Evolutionary conservation across 2,888 invertebrate species (phyloP), one percentile per base, ranked within the genome.

Genomic region (Venusia cambrica): DNA sequence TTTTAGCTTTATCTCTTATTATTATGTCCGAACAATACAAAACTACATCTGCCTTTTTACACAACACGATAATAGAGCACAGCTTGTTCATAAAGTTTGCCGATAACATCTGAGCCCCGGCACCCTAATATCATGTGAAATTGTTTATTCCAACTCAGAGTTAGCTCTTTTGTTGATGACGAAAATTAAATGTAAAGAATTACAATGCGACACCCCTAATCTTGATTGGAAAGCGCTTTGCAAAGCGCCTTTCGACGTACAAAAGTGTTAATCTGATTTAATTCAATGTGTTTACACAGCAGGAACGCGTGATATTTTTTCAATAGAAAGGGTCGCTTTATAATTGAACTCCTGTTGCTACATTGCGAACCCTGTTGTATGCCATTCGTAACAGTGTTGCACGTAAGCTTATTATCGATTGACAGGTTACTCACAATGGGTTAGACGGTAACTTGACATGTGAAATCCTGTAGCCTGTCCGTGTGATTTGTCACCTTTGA

Each of bases 201-300:
- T 74, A 77, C 75, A 70, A 62, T 71, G 73, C 73, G 66, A 74
- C 70, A 70, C 79, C 73, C 65, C 81, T 76, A 78, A 85, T 84
- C 85, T 80, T 75, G 83, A 84, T 84, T 73, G 68, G 63, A 71
- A 69, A 66, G 64, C 65, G 68, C 62, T 73, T 32, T 62, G 76
- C 75, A 79, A 78, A 77, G 73, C 71, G 55, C 53, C 61, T 64
- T 49, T 65, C 69, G 68, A 65, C 66, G 66, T 75, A 76, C 29
- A 25, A 38, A 34, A 84, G 84, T 83, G 85, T 83, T 84, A 85
- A 87, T 85, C 85, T 78, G 83, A 84, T 84, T 80, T 77, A 70
- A 74, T 73, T 68, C 73, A 79, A 78, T 83, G 77, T 79, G 68
- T 74, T 69, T 67, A 64, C 75, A 40, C 80, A 72, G 75, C 75